Evolutionary conservation across 2,797 vertebrate species (phyloP).

Genomic region (Rhinatrema bivittatum): DNA sequence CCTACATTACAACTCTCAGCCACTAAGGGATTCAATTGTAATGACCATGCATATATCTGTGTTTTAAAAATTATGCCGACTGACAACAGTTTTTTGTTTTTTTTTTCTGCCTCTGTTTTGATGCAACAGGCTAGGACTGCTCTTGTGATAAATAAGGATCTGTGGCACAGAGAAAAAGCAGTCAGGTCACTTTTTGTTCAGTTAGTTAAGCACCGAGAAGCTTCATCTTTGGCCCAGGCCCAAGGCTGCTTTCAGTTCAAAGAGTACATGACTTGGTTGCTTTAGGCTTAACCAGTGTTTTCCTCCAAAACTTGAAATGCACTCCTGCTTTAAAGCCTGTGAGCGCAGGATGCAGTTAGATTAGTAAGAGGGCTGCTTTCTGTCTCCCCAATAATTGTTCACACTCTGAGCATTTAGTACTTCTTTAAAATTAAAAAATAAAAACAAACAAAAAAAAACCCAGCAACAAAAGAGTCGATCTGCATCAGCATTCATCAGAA

Average conservation of each 20-base stretch:
- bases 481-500: constrained; percentile 45
- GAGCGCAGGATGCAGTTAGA: neutral
- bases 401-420: constrained; percentile 21
- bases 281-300: accelerated
- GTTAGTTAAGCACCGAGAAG: neutral
- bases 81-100: constrained; percentile 3
- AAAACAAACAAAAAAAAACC: constrained; percentile 10
- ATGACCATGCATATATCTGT: constrained; percentile 24
- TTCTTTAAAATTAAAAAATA: constrained; percentile 12
- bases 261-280: neutral
- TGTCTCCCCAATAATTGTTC: neutral
- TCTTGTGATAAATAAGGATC: neutral
- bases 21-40: constrained; percentile 35
- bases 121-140: neutral
- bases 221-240: neutral
- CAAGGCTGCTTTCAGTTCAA: constrained; percentile 6
- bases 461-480: constrained; percentile 29
- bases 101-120: constrained; percentile 5
- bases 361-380: accelerated
- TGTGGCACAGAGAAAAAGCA: neutral
- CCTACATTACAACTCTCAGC: constrained; percentile 40
- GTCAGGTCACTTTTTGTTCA: neutral
- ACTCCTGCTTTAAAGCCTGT: constrained; percentile 1
- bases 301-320: neutral
- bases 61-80: neutral